A percentile compares a stretch with the other conserved stretches of the same genome.
phyloP scores from a whole-genome alignment of 2,113 vertebrate genomes.

The Pelobates fuscus region DNA sequence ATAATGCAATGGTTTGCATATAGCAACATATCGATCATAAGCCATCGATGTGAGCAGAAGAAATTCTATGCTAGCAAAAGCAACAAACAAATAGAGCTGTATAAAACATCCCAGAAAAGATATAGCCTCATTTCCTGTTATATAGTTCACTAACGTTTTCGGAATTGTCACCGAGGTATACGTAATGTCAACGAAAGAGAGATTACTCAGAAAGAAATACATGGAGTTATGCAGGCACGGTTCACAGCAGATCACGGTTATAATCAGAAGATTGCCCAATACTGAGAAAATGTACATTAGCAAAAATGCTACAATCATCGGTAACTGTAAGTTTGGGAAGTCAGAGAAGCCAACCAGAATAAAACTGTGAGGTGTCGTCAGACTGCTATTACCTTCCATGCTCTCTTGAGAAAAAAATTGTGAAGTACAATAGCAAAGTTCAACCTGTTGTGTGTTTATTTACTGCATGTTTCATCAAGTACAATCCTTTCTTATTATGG shows the following conservation, averaged over 20 bases:
- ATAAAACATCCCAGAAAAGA: conserved; percentile 52
- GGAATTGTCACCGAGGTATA: conserved; percentile 55
- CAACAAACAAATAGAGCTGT: conserved; percentile 56
- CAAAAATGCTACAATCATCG: background rate
- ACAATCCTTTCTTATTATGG: too few species aligned
- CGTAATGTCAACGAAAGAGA: conserved; percentile 53
- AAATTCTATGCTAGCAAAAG: conserved; percentile 14
- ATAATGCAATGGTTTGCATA: conserved; percentile 7
- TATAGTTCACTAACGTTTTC: conserved; percentile 54
- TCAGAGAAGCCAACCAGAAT: too few species aligned
- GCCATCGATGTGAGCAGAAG: conserved; percentile 16
- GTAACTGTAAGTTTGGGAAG: background rate
- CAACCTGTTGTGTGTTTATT: too few species aligned
- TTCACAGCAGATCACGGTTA: background rate
- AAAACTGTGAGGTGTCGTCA: too few species aligned
- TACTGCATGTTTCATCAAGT: too few species aligned
- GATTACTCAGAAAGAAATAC: conserved; percentile 59
- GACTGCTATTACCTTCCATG: too few species aligned
- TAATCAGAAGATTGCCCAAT: background rate
- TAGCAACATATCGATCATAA: background rate
- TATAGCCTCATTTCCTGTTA: conserved; percentile 40
- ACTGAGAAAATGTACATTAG: background rate
- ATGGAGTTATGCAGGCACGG: conserved; percentile 53
- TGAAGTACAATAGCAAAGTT: too few species aligned
- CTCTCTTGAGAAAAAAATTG: too few species aligned